Evolutionary conservation across 2,888 invertebrate genomes (phyloP).

Genomic region (Colostygia pectinataria): DNA sequence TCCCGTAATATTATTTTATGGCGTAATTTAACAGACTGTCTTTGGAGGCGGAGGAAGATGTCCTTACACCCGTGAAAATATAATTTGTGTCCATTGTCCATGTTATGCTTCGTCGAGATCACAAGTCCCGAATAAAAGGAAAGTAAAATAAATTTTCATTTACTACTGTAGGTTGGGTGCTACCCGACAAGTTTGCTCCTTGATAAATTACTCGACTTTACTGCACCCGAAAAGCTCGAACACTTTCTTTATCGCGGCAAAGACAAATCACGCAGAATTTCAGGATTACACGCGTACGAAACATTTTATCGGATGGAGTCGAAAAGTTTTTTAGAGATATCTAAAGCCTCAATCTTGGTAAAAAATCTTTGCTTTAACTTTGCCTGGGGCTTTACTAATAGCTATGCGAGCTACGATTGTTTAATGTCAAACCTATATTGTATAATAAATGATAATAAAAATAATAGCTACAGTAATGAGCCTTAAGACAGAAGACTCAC

Average conservation of each 20-base stretch:
- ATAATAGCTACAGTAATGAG: too few species aligned
- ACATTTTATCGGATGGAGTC: constrained; percentile 68
- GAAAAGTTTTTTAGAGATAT: constrained; percentile 65
- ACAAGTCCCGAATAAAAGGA: constrained; percentile 35
- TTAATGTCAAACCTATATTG: constrained; percentile 8
- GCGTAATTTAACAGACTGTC: constrained; percentile 67
- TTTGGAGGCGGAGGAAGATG: constrained; percentile 56
- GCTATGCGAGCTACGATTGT: constrained; percentile 22
- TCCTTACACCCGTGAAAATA: constrained; percentile 44
- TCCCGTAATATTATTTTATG: constrained; percentile 66
- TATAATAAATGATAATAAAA: too few species aligned
- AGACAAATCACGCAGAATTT: constrained; percentile 71
- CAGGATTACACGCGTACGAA: constrained; percentile 70
- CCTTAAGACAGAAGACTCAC: constrained; percentile 4
- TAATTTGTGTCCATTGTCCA: constrained; percentile 48
- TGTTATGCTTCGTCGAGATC: constrained; percentile 42
- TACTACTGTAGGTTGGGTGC: constrained; percentile 24
- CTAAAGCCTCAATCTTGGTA: constrained; percentile 66
- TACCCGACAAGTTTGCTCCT: constrained; percentile 32
- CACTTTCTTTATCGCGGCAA: constrained; percentile 56
- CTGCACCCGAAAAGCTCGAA: constrained; percentile 45
- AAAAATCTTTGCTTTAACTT: constrained; percentile 65
- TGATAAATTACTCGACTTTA: constrained; percentile 45
- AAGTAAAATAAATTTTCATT: constrained; percentile 40
- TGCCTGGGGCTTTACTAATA: constrained; percentile 60